These are phyloP conservation scores for Chrysopa pallens DNA, from an alignment of 1,140 invertebrate species.

Conservation along the genomic window DNA sequence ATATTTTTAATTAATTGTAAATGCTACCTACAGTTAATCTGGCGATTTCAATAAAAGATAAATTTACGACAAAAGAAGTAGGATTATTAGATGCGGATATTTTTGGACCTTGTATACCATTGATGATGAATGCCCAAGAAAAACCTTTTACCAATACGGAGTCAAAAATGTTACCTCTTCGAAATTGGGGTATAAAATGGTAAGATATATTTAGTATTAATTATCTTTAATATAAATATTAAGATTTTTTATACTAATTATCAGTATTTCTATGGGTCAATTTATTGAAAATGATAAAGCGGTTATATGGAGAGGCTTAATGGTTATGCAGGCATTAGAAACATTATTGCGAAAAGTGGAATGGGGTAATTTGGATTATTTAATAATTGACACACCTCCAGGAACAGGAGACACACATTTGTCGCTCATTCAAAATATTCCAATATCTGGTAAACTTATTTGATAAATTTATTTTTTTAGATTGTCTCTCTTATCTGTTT, in stretches of 20 bases:
- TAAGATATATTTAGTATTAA: conserved; percentile 20
- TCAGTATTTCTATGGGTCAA: conserved; percentile 82
- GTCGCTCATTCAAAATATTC: conserved; percentile 71
- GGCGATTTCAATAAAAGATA: conserved; percentile 48
- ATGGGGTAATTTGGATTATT: conserved; percentile 64
- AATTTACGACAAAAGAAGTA: conserved; percentile 43
- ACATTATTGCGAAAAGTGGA: conserved; percentile 62
- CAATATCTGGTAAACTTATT: conserved; percentile 46
- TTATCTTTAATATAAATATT: not conserved
- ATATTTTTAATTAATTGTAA: conserved; percentile 1
- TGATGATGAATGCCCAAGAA: conserved; percentile 77
- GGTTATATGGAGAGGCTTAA: conserved; percentile 76
- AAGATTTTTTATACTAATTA: conserved; percentile 8
- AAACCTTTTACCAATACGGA: conserved; percentile 53
- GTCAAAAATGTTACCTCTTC: conserved; percentile 66
- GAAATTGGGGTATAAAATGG: conserved; percentile 88
- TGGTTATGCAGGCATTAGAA: conserved; percentile 89
- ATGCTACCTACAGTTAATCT: conserved; percentile 47
- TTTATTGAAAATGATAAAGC: conserved; percentile 59
- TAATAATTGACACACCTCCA: conserved; percentile 78
- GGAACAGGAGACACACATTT: conserved; percentile 84
- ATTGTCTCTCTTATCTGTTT: not conserved
- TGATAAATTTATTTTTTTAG: not conserved
- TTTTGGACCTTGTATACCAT: conserved; percentile 74
- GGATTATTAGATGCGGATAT: conserved; percentile 80